Evolutionary conservation across 2,888 invertebrate species (phyloP).

Genomic region (Cephus runcator): DNA sequence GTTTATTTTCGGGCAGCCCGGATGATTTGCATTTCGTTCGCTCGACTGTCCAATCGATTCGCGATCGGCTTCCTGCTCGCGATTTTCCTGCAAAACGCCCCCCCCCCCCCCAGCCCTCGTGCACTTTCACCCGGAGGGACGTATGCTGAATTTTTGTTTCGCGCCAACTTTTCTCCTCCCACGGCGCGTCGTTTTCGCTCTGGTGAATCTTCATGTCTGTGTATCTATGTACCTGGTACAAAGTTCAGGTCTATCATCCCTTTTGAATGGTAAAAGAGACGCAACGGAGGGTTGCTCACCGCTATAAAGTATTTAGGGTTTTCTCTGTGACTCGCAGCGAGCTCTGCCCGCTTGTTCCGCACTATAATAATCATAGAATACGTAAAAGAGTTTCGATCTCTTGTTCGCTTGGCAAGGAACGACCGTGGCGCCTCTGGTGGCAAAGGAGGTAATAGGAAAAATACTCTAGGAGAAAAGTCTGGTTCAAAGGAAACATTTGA

Average conservation of each 20-base stretch:
- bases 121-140: neutral
- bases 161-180: neutral
- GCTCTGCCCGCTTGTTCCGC: neutral
- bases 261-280: neutral
- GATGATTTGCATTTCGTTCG: neutral
- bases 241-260: neutral
- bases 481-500: neutral
- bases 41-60: neutral
- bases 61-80: neutral
- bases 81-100: neutral
- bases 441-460: neutral
- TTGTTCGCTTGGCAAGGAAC: neutral
- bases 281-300: neutral
- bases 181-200: neutral
- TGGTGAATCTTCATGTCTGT: neutral
- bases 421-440: neutral
- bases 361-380: slow-evolving; percentile 22
- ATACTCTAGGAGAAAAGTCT: neutral
- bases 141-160: neutral
- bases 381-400: slow-evolving; percentile 14
- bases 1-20: slow-evolving; percentile 21
- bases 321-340: neutral
- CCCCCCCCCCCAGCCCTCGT: too few species aligned
- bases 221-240: neutral
- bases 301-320: slow-evolving; percentile 15